Conservation (phyloP, 2,888 invertebrate species). For the Tipula helvola region DNA sequence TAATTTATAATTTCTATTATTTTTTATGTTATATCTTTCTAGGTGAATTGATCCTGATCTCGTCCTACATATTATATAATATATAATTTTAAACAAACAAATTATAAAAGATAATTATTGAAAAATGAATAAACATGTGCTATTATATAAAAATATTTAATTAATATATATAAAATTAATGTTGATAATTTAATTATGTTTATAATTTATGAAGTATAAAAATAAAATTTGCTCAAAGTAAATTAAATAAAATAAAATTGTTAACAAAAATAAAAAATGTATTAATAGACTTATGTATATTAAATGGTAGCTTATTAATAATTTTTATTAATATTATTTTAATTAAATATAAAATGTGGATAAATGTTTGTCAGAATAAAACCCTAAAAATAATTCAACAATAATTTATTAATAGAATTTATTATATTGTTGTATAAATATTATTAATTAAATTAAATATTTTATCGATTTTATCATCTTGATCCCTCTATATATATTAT, state of each 20-base stretch:
- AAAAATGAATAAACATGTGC: background rate
- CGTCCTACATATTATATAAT: conserved; percentile 14
- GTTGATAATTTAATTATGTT: background rate
- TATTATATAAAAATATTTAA: background rate
- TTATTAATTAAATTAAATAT: background rate
- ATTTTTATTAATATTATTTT: too few species aligned
- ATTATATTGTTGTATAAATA: background rate
- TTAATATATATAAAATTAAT: background rate
- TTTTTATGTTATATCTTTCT: conserved; percentile 9
- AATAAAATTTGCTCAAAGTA: background rate
- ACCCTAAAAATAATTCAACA: background rate
- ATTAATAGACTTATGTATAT: background rate
- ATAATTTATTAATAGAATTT: background rate
- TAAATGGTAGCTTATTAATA: background rate
- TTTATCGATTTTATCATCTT: background rate
- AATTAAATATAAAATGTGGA: background rate
- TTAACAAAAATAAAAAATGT: background rate
- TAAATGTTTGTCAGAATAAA: background rate
- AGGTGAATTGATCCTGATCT: conserved; percentile 17
- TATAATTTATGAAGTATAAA: background rate
- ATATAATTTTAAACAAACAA: background rate
- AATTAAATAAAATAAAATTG: background rate
- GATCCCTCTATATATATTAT: background rate
- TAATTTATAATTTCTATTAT: background rate
- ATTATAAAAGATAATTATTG: background rate